Percentiles rank a stretch among this genome's conserved stretches.
phyloP scores from a whole-genome alignment of 2,113 vertebrate species.

The Trochalopteron elliotii region DNA sequence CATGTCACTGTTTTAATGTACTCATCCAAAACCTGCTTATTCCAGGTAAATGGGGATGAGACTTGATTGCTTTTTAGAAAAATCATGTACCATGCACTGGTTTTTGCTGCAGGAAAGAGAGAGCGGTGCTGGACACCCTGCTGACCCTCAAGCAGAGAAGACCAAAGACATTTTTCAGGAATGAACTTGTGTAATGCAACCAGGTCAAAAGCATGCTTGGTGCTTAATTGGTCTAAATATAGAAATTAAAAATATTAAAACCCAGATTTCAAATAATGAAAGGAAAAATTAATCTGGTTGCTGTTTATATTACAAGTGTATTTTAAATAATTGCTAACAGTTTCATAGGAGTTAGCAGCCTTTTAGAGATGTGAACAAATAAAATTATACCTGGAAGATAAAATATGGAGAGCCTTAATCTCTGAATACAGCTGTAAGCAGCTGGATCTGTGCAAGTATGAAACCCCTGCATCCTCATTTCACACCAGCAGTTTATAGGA shows the following conservation, averaged over 20 bases:
- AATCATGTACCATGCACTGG: background rate
- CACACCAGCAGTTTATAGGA: background rate
- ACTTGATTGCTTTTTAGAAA: background rate
- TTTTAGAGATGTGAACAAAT: background rate
- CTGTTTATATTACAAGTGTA: background rate
- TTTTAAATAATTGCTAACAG: background rate
- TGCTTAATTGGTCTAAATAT: background rate
- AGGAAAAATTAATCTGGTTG: background rate
- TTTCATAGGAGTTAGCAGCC: background rate
- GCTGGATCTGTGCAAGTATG: background rate
- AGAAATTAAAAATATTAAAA: background rate
- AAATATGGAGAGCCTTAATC: background rate
- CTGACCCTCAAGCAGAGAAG: background rate
- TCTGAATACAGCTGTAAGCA: background rate
- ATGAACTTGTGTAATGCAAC: fast-evolving
- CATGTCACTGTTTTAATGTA: background rate
- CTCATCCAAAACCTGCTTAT: background rate
- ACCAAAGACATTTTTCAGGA: background rate
- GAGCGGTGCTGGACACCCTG: fast-evolving
- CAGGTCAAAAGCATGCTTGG: background rate
- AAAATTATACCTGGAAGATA: background rate
- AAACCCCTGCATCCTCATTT: background rate
- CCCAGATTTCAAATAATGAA: background rate
- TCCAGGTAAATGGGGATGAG: background rate
- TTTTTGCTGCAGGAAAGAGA: background rate